Conservation (phyloP, 1,140 invertebrate species). For the Popillia japonica region DNA sequence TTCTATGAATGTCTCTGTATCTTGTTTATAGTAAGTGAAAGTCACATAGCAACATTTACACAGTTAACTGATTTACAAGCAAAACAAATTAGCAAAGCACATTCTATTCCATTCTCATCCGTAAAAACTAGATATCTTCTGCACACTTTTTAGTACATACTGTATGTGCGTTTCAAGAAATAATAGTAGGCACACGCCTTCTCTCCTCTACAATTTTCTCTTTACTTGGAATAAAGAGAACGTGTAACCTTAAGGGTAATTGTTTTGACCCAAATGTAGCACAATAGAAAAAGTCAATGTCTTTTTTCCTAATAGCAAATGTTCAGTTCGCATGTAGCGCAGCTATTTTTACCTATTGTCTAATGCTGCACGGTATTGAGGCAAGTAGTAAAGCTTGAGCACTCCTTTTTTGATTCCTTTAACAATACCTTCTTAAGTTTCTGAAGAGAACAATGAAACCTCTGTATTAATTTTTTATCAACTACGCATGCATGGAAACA, state of each 20-base stretch:
- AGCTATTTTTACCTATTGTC: slow-evolving; percentile 12
- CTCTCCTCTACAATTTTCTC: not conserved
- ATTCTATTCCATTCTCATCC: too few species aligned
- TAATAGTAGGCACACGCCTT: not conserved
- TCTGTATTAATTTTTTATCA: too few species aligned
- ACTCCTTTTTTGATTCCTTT: not conserved
- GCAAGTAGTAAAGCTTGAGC: not conserved
- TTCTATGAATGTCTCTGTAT: too few species aligned
- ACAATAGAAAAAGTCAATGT: not conserved
- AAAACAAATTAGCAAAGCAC: too few species aligned
- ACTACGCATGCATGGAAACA: too few species aligned
- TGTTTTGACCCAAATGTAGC: not conserved
- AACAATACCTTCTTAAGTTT: not conserved
- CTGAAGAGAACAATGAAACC: too few species aligned
- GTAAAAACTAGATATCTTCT: too few species aligned
- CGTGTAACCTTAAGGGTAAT: slow-evolving; percentile 9
- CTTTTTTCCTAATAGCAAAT: slow-evolving; percentile 11
- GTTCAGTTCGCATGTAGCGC: not conserved
- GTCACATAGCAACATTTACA: too few species aligned
- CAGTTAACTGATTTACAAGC: too few species aligned
- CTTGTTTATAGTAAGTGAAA: too few species aligned
- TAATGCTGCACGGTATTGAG: not conserved
- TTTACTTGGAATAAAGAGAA: not conserved
- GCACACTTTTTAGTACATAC: too few species aligned
- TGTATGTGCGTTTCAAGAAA: too few species aligned